Conservation (phyloP, 2,797 vertebrate genomes). For the Spatula clypeata region DNA sequence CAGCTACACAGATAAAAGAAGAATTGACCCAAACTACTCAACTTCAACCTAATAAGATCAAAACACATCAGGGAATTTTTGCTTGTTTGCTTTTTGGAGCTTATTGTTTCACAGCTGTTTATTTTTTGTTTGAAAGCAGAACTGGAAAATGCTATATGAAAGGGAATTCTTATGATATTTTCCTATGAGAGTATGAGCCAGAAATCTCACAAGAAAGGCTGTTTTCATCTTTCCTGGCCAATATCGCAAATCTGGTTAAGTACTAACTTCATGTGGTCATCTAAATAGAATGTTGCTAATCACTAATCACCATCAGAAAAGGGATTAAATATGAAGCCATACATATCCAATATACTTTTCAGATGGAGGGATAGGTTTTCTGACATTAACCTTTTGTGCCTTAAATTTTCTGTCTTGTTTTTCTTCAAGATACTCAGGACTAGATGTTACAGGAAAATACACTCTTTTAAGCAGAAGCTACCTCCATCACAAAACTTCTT, state of each 20-base stretch:
- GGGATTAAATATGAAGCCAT: neutral
- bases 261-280: neutral
- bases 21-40: neutral
- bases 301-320: neutral
- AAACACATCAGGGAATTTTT: neutral
- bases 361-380: neutral
- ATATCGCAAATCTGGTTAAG: neutral
- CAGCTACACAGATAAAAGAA: neutral
- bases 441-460: neutral
- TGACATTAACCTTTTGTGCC: neutral
- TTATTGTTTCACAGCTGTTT: constrained; percentile 3
- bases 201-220: neutral
- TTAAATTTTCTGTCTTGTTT: constrained; percentile 4
- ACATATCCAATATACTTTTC: neutral
- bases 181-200: neutral
- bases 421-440: neutral
- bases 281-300: neutral
- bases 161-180: neutral
- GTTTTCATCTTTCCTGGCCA: neutral
- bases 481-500: neutral
- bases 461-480: neutral
- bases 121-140: neutral
- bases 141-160: neutral
- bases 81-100: neutral
- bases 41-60: neutral